Evolutionary conservation across 2,113 vertebrate species (phyloP).

Genomic region (Clarias magur): DNA sequence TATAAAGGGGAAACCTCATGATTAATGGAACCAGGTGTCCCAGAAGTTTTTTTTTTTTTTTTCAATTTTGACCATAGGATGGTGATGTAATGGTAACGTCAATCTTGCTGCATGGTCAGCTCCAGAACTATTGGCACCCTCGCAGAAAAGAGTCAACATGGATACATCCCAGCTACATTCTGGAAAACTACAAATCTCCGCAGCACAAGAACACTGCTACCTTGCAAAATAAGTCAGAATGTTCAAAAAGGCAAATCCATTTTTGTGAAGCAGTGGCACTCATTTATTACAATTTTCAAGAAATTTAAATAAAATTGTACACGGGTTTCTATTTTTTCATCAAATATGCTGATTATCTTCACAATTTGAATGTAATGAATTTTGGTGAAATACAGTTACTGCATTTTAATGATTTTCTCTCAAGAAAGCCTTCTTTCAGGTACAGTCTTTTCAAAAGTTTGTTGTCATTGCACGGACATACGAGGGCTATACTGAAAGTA

Average conservation of each 20-base stretch:
- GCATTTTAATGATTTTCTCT: neutral
- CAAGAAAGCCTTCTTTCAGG: neutral
- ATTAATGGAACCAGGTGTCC: neutral
- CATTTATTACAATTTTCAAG: too few relatives aligned
- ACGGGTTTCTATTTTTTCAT: neutral
- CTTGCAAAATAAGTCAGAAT: too few relatives aligned
- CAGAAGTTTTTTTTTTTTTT: neutral
- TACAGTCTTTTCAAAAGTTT: neutral
- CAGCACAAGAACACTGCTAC: too few relatives aligned
- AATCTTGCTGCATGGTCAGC: neutral
- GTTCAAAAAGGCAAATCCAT: neutral
- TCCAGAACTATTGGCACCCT: neutral
- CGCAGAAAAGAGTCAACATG: neutral
- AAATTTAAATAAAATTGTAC: neutral
- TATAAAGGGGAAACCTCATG: neutral
- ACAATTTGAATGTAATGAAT: neutral
- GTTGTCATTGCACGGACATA: neutral
- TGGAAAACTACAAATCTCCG: neutral
- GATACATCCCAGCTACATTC: neutral
- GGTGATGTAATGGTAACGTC: neutral
- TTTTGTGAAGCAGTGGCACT: neutral
- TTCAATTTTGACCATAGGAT: slow-evolving; percentile 19
- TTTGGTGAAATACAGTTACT: neutral
- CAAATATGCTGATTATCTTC: neutral
- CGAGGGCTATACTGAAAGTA: too few relatives aligned